phyloP scores from a whole-genome alignment of 2,888 invertebrate species.

The Galerucella pusilla region DNA sequence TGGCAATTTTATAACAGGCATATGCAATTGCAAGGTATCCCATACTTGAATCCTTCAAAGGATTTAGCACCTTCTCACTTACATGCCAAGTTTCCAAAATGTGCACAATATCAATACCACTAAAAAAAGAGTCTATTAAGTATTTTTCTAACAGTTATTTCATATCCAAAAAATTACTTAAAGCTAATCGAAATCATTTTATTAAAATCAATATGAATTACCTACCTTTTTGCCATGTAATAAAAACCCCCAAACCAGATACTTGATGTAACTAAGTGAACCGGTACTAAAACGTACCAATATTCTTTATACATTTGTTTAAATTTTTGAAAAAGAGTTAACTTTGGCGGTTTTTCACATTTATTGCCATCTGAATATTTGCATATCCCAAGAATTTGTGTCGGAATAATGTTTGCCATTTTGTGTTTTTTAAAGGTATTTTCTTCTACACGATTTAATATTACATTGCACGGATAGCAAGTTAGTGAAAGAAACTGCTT shows the following conservation, averaged over 20 bases:
- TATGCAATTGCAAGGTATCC: slow-evolving; percentile 92
- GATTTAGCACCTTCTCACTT: slow-evolving; percentile 81
- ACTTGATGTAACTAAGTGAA: slow-evolving; percentile 88
- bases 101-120: slow-evolving; percentile 90
- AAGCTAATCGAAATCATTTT: no score
- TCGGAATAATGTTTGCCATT: slow-evolving; percentile 2
- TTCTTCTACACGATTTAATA: slow-evolving; percentile 8
- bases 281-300: slow-evolving; percentile 96
- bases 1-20: slow-evolving; percentile 92
- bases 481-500: slow-evolving; percentile 12
- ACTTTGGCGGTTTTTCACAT: slow-evolving; percentile 60
- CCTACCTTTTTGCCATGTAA: slow-evolving; percentile 86
- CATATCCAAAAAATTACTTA: no score
- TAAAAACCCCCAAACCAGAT: slow-evolving; percentile 93
- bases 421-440: slow-evolving; percentile 10
- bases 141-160: not conserved
- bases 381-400: slow-evolving; percentile 1
- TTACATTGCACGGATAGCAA: slow-evolving; percentile 9
- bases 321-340: slow-evolving; percentile 81
- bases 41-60: slow-evolving; percentile 81
- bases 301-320: slow-evolving; percentile 94
- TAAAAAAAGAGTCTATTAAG: slow-evolving; percentile 61
- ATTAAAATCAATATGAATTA: not conserved
- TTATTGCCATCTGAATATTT: slow-evolving; percentile 22
- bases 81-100: slow-evolving; percentile 81